Conservation (phyloP, 2,113 vertebrate species). For the Cygnus atratus region DNA sequence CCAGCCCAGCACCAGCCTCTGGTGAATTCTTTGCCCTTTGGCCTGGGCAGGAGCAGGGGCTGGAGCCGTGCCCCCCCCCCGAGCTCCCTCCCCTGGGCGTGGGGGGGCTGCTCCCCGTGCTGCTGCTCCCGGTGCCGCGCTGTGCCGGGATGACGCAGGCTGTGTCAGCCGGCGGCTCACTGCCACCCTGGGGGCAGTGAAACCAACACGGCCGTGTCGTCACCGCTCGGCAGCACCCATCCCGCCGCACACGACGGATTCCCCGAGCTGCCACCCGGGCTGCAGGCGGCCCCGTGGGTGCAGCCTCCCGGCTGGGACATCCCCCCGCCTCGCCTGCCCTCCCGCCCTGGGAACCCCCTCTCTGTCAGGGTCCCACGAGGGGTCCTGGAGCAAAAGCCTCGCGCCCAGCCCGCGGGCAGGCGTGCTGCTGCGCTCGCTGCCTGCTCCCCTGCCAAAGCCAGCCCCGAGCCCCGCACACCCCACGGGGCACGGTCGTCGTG, state of each 20-base stretch:
- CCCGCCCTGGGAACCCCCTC: rapidly evolving
- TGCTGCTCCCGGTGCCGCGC: background rate
- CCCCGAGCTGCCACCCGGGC: rapidly evolving
- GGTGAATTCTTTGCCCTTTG: rapidly evolving
- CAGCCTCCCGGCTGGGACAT: background rate
- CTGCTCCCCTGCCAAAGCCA: background rate
- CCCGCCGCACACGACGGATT: background rate
- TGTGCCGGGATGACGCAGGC: background rate
- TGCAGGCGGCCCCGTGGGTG: background rate
- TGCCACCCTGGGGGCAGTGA: constrained; percentile 29
- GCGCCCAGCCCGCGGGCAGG: background rate
- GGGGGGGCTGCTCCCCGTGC: background rate
- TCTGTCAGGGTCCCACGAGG: background rate
- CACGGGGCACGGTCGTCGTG: rapidly evolving
- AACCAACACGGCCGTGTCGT: background rate
- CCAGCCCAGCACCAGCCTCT: background rate
- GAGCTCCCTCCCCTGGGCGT: background rate
- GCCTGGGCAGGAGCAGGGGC: background rate
- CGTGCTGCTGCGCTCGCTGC: background rate
- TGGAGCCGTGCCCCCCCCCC: background rate
- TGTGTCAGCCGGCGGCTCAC: background rate
- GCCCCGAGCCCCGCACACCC: background rate
- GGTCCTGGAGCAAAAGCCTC: background rate
- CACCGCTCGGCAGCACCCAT: background rate
- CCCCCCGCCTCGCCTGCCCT: rapidly evolving